A percentile compares a stretch with the other conserved stretches of the same genome.
Evolutionary conservation across 2,113 vertebrate genomes (phyloP).

Genomic region (Cyprinodon tularosa): DNA sequence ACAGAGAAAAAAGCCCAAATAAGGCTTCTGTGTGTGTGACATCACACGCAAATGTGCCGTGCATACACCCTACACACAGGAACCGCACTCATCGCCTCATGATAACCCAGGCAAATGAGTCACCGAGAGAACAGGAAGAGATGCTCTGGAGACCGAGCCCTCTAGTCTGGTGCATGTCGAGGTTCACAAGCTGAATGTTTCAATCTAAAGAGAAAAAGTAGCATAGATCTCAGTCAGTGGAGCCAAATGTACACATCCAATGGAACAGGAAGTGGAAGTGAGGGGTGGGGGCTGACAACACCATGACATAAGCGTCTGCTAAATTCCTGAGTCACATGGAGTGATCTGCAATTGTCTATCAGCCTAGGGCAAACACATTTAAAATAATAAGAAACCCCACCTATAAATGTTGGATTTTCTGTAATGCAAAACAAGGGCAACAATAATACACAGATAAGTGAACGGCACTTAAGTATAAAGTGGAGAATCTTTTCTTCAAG

Average conservation of each 20-base stretch:
- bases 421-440: too few relatives aligned
- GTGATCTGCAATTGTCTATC: constrained; percentile 8
- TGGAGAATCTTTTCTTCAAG: too few relatives aligned
- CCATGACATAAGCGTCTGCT: constrained; percentile 46
- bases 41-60: constrained; percentile 22
- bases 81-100: constrained; percentile 3
- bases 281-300: constrained; percentile 16
- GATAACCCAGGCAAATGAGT: constrained; percentile 52
- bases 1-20: constrained; percentile 6
- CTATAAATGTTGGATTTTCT: neutral
- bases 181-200: too few relatives aligned
- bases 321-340: constrained; percentile 42
- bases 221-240: neutral
- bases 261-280: constrained; percentile 42
- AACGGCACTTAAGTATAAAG: too few relatives aligned
- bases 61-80: neutral
- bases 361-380: neutral
- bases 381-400: neutral
- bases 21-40: neutral
- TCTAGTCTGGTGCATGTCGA: too few relatives aligned
- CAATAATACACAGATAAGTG: too few relatives aligned
- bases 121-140: constrained; percentile 6
- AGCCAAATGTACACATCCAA: neutral
- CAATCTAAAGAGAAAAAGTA: neutral
- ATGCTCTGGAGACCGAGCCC: neutral